phyloP scores from a whole-genome alignment of 2,888 invertebrate genomes.

The Troilus luridus region DNA sequence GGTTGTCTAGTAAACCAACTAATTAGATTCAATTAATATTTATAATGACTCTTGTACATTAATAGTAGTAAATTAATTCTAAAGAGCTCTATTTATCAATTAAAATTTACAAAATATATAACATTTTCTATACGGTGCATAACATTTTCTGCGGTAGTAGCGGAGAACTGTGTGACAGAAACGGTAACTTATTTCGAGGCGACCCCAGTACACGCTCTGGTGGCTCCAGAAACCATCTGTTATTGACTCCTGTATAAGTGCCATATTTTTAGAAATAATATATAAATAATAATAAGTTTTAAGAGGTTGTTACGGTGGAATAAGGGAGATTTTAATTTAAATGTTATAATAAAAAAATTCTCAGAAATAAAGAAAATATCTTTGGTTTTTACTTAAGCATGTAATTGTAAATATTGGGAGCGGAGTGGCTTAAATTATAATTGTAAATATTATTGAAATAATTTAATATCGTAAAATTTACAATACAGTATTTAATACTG shows the following conservation, averaged over 20 bases:
- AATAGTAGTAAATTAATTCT: neutral
- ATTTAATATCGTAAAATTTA: no score
- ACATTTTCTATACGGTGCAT: neutral
- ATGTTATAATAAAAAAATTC: no score
- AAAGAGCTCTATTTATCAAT: neutral
- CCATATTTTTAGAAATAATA: conserved; percentile 2
- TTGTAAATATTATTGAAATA: no score
- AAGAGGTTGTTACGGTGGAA: neutral
- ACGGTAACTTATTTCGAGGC: neutral
- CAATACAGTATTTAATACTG: no score
- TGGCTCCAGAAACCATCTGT: conserved; percentile 4
- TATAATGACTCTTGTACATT: no score
- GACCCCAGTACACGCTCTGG: neutral
- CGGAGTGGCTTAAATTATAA: no score
- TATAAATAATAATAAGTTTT: no score
- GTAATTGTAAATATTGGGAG: no score
- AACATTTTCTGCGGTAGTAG: neutral
- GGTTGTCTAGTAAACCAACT: no score
- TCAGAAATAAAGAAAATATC: no score
- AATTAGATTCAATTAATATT: no score
- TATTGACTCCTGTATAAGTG: conserved; percentile 18
- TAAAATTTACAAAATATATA: neutral
- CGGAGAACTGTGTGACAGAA: neutral
- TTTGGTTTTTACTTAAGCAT: no score
- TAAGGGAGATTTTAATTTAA: neutral